These are phyloP conservation scores for Himantopus leucocephalus DNA, from an alignment of 2,113 vertebrate species.

Conservation along the genomic window DNA sequence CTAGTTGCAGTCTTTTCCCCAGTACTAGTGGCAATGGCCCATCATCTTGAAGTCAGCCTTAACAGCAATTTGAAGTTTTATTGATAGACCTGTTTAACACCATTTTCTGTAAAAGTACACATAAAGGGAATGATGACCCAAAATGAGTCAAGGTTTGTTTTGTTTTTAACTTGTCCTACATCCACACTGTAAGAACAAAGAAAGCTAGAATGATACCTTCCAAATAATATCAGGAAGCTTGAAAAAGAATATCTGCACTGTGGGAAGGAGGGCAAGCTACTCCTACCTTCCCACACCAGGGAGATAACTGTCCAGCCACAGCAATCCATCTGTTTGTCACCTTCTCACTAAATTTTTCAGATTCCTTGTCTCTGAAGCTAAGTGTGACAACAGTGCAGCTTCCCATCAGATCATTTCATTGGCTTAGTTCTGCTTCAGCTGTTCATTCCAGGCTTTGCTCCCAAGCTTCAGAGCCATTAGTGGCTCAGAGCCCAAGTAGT, in stretches of 20 bases:
- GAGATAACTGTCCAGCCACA: neutral
- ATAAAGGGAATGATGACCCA: neutral
- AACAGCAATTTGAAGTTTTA: neutral
- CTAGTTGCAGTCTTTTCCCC: neutral
- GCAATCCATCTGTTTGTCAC: neutral
- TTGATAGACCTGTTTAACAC: neutral
- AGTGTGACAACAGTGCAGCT: neutral
- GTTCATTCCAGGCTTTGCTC: conserved; percentile 38
- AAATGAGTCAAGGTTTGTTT: neutral
- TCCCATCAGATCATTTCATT: conserved; percentile 20
- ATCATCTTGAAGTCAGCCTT: neutral
- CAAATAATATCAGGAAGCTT: neutral
- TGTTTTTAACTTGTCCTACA: neutral
- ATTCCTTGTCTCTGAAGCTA: conserved; percentile 7
- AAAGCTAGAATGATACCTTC: neutral
- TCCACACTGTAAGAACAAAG: neutral
- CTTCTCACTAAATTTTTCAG: neutral
- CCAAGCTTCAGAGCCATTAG: conserved; percentile 36
- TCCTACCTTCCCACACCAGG: neutral
- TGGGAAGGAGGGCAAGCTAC: neutral
- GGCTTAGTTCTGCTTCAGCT: conserved; percentile 50
- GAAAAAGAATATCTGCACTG: neutral
- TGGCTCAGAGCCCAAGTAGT: conserved; percentile 33
- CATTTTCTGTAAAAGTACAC: neutral
- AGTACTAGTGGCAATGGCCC: neutral